These are phyloP conservation scores for Meganola albula DNA, from an alignment of 2,888 invertebrate species.

Conservation along the genomic window DNA sequence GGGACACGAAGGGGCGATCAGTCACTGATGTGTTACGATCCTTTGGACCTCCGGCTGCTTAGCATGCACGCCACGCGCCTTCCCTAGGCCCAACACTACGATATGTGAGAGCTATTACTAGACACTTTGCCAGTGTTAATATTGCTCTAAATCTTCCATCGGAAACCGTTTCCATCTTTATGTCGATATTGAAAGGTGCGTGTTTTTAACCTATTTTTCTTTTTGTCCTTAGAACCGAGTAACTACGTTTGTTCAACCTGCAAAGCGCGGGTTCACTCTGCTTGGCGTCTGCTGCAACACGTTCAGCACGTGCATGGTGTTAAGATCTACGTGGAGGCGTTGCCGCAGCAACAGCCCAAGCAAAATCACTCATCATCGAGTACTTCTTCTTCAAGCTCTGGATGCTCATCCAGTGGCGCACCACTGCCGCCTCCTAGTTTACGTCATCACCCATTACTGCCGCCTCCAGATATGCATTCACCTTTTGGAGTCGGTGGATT, in stretches of 20 bases:
- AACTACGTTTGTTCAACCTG: constrained; percentile 97
- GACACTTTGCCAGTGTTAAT: constrained; percentile 76
- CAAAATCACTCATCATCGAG: constrained; percentile 79
- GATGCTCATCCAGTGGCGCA: constrained; percentile 72
- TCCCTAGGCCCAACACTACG: constrained; percentile 73
- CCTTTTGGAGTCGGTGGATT: constrained; percentile 86
- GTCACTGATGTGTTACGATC: constrained; percentile 63
- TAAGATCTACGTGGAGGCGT: constrained; percentile 90
- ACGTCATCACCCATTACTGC: constrained; percentile 82
- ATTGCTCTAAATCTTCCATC: constrained; percentile 70
- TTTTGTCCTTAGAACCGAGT: constrained; percentile 88
- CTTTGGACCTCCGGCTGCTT: constrained; percentile 67
- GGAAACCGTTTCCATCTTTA: constrained; percentile 43
- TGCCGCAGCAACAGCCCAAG: constrained; percentile 55
- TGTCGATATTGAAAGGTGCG: constrained; percentile 24
- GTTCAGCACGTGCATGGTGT: constrained; percentile 96
- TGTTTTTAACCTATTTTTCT: constrained; percentile 36
- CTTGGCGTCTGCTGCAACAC: constrained; percentile 96
- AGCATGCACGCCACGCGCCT: constrained; percentile 64
- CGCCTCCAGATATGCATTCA: constrained; percentile 85
- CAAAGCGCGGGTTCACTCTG: constrained; percentile 93
- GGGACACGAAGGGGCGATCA: constrained; percentile 73
- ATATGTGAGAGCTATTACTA: constrained; percentile 78
- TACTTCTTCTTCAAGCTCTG: constrained; percentile 76
- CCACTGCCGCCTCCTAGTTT: constrained; percentile 78